Conservation (phyloP, 2,797 vertebrate species). For the Clarias pachynema region DNA sequence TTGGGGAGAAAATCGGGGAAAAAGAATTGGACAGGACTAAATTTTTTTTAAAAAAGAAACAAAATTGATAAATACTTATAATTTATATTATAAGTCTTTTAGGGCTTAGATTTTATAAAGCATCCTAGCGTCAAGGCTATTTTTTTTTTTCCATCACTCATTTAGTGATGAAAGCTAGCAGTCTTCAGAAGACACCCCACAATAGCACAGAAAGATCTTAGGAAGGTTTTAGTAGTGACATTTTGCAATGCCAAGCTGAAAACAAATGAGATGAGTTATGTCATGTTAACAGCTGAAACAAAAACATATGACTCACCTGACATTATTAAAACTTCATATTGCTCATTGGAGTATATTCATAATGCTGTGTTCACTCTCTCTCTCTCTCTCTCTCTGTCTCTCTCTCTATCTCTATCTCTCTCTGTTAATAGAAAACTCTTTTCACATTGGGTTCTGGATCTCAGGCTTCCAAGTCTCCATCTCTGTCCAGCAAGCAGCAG, state of each 20-base stretch:
- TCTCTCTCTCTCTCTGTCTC: not conserved
- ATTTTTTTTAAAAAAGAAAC: no score
- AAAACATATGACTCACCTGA: slow-evolving; percentile 34
- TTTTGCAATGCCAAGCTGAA: not conserved
- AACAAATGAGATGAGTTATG: not conserved
- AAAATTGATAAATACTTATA: not conserved
- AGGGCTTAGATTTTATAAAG: not conserved
- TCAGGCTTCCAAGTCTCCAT: slow-evolving; percentile 93
- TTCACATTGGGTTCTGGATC: slow-evolving; percentile 86
- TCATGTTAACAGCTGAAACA: not conserved
- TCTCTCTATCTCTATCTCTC: not conserved
- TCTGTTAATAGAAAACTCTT: slow-evolving; percentile 85
- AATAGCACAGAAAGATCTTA: not conserved
- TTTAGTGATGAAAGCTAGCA: not conserved
- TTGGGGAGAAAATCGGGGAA: no score
- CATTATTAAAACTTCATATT: slow-evolving; percentile 2
- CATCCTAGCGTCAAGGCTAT: not conserved
- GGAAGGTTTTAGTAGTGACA: not conserved
- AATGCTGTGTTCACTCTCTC: not conserved
- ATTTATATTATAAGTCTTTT: not conserved
- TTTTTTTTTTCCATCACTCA: not conserved
- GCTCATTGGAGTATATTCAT: slow-evolving; percentile 26
- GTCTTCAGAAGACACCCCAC: not conserved
- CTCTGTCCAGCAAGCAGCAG: slow-evolving; percentile 92
- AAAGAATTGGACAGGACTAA: no score